Conservation (phyloP, 2,888 invertebrate species). For the Acleris emargana region DNA sequence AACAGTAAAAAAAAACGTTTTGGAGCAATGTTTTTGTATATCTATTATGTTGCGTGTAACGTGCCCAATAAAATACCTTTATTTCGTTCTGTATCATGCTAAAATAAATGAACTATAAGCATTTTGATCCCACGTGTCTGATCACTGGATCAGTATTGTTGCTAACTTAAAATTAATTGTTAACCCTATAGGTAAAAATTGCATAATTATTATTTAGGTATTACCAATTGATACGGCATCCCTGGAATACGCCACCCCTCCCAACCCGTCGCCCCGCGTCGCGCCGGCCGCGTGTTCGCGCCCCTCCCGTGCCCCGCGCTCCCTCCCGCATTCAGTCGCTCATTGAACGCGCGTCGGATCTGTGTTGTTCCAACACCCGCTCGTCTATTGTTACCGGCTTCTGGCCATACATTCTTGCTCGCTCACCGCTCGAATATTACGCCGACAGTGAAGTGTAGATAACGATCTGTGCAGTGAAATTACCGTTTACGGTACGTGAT, state of each 20-base stretch:
- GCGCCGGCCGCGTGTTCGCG: slow-evolving; percentile 48
- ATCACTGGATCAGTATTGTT: too few relatives aligned
- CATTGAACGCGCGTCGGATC: slow-evolving; percentile 70
- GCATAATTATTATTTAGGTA: slow-evolving; percentile 29
- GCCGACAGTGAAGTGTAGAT: slow-evolving; percentile 66
- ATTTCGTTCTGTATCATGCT: too few relatives aligned
- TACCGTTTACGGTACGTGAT: slow-evolving; percentile 79
- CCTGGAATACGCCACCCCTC: slow-evolving; percentile 26
- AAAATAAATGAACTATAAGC: too few relatives aligned
- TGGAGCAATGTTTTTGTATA: too few relatives aligned
- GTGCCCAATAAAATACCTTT: too few relatives aligned
- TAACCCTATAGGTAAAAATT: background rate
- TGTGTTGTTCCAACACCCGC: slow-evolving; percentile 64
- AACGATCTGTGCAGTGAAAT: slow-evolving; percentile 74
- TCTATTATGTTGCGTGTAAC: too few relatives aligned
- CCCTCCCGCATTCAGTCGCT: slow-evolving; percentile 67
- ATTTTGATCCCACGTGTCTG: too few relatives aligned
- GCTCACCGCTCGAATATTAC: slow-evolving; percentile 60
- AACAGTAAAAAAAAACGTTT: too few relatives aligned
- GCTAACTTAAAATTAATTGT: background rate
- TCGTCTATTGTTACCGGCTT: slow-evolving; percentile 66
- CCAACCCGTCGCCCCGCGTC: slow-evolving; percentile 39
- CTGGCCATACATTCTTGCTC: slow-evolving; percentile 67
- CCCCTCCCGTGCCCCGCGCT: slow-evolving; percentile 48
- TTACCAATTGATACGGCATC: slow-evolving; percentile 38